A percentile compares a stretch with the other conserved stretches of the same genome.
phyloP scores from a whole-genome alignment of 2,797 vertebrate species.

The Eulemur rubriventer region DNA sequence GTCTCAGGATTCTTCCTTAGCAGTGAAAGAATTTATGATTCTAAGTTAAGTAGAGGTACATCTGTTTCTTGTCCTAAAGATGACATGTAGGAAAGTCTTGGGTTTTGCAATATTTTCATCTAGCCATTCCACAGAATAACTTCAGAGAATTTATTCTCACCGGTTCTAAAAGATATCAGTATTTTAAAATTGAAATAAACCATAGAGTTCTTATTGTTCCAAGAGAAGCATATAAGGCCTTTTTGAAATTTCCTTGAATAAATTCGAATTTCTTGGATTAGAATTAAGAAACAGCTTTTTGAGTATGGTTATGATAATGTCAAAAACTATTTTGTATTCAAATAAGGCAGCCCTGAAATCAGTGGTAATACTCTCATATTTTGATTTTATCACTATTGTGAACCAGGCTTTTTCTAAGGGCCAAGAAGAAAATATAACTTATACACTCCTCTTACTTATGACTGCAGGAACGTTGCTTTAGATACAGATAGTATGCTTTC shows the following conservation, averaged over 20 bases:
- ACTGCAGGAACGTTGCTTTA: background rate
- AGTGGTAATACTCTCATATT: background rate
- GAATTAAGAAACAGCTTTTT: background rate
- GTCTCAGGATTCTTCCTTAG: background rate
- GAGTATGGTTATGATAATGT: background rate
- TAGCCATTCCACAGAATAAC: background rate
- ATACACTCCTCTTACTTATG: background rate
- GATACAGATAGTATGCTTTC: background rate
- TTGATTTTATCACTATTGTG: background rate
- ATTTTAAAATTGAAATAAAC: slow-evolving; percentile 24
- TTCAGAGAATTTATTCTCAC: background rate
- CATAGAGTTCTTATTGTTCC: background rate
- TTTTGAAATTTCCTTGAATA: slow-evolving; percentile 15
- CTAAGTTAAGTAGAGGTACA: background rate
- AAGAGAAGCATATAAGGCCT: background rate
- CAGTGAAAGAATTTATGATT: background rate
- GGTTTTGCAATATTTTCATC: background rate
- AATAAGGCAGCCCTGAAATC: background rate
- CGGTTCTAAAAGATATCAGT: background rate
- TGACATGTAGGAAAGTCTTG: background rate
- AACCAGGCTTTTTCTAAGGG: background rate
- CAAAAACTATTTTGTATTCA: background rate
- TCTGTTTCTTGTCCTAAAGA: slow-evolving; percentile 32
- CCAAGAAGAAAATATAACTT: background rate
- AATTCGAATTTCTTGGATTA: background rate